phyloP scores from a whole-genome alignment of 2,797 vertebrate species.

The Gallirallus australis region DNA sequence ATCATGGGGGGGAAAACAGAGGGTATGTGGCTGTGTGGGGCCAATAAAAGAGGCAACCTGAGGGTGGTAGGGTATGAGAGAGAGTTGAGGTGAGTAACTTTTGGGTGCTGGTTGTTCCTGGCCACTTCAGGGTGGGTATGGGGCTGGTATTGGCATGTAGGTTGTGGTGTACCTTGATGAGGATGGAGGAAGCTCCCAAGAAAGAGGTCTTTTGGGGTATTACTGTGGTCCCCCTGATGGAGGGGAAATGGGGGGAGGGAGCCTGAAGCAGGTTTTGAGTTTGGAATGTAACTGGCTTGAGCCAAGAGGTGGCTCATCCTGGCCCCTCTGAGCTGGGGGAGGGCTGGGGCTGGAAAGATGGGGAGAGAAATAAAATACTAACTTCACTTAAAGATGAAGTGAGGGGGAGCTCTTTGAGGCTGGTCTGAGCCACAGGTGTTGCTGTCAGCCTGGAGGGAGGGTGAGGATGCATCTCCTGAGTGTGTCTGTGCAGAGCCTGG shows the following conservation, averaged over 20 bases:
- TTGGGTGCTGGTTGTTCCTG: rapidly evolving
- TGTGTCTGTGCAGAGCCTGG: not conserved
- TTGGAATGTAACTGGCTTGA: rapidly evolving
- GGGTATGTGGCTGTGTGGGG: not conserved
- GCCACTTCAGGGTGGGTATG: rapidly evolving
- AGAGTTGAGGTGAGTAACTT: not conserved
- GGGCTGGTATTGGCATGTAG: rapidly evolving
- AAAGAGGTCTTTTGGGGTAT: not conserved
- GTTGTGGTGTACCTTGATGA: not conserved
- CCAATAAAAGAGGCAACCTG: slow-evolving; percentile 33
- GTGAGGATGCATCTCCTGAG: not conserved
- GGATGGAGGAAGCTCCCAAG: not conserved
- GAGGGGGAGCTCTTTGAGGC: not conserved
- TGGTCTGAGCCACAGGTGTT: not conserved
- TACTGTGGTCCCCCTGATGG: rapidly evolving
- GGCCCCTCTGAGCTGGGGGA: not conserved
- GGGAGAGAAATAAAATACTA: not conserved
- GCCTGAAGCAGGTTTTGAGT: not conserved
- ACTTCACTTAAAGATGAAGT: rapidly evolving
- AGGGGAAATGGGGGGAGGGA: rapidly evolving
- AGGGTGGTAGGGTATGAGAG: rapidly evolving
- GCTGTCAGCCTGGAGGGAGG: not conserved
- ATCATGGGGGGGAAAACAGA: not conserved
- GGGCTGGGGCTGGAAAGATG: not conserved
- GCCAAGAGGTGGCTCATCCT: not conserved